phyloP scores from a whole-genome alignment of 2,888 invertebrate species.

The Scotopteryx bipunctaria region DNA sequence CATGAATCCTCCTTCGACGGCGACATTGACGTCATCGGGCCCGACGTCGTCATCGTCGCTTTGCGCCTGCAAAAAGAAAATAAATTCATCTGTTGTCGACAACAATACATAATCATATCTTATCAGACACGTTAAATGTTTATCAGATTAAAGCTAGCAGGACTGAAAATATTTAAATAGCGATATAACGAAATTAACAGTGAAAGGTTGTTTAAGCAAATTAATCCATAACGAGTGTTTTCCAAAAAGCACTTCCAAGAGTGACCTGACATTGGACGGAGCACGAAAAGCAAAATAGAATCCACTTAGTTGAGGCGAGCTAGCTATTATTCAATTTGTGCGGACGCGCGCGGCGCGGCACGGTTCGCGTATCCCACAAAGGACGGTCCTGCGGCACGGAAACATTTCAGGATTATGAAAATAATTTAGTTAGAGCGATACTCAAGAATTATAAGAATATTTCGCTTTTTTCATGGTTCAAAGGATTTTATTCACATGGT shows the following conservation, averaged over 20 bases:
- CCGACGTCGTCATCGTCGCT: conserved; percentile 98
- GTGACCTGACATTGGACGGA: conserved; percentile 47
- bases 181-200: neutral
- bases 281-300: conserved; percentile 70
- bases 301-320: conserved; percentile 69
- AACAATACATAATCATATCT: neutral
- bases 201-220: conserved; percentile 28
- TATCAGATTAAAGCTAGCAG: conserved; percentile 14
- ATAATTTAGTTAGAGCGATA: conserved; percentile 27
- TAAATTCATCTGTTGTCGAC: conserved; percentile 17
- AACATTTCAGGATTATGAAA: conserved; percentile 36
- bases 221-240: conserved; percentile 42
- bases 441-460: conserved; percentile 6
- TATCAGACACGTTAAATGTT: conserved; percentile 9
- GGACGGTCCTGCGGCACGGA: conserved; percentile 46
- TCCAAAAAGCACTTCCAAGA: conserved; percentile 43
- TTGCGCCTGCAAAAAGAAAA: conserved; percentile 89
- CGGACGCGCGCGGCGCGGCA: conserved; percentile 46
- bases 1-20: conserved; percentile 98
- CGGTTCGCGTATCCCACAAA: conserved; percentile 52
- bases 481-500: conserved; percentile 7
- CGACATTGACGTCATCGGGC: conserved; percentile 97
- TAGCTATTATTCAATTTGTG: conserved; percentile 76
- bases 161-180: conserved; percentile 13
- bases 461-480: conserved; percentile 5